A percentile compares a stretch with the other conserved stretches of the same genome.
Evolutionary conservation across 1,140 invertebrate species (phyloP).

Genomic region (Solenopsis fugax): DNA sequence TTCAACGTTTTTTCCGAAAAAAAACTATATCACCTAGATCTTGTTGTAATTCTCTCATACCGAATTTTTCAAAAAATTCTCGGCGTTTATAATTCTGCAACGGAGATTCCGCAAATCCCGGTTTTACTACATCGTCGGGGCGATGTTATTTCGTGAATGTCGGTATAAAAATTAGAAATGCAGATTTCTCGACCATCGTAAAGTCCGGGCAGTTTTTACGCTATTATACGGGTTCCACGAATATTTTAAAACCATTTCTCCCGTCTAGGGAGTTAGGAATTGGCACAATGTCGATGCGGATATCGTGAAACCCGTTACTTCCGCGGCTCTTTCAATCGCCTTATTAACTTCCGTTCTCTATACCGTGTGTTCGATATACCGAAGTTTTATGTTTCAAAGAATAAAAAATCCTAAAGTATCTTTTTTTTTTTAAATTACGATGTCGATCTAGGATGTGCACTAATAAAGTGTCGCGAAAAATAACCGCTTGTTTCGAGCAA

Average conservation of each 20-base stretch:
- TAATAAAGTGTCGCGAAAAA: neutral
- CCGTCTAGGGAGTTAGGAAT: neutral
- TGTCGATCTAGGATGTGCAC: neutral
- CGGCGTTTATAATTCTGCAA: constrained; percentile 43
- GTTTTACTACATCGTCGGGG: constrained; percentile 44
- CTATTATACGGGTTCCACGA: constrained; percentile 30
- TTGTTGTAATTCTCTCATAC: constrained; percentile 42
- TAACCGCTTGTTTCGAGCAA: neutral
- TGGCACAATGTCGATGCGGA: neutral
- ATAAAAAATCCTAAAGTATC: neutral
- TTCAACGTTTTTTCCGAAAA: constrained; percentile 15
- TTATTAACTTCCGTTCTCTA: neutral
- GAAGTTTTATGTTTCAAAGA: neutral
- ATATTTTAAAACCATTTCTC: constrained; percentile 51
- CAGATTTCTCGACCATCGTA: constrained; percentile 35
- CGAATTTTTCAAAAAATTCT: constrained; percentile 53
- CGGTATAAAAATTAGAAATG: constrained; percentile 65
- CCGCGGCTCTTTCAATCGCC: neutral
- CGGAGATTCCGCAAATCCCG: constrained; percentile 50
- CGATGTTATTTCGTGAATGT: constrained; percentile 56
- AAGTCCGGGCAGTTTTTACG: constrained; percentile 43
- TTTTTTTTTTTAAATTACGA: neutral
- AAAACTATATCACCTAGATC: constrained; percentile 35
- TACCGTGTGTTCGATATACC: neutral
- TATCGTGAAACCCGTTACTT: neutral